Base-by-base conservation (phyloP, 2,113 vertebrate genomes). In the Callipepla californica region DNA sequence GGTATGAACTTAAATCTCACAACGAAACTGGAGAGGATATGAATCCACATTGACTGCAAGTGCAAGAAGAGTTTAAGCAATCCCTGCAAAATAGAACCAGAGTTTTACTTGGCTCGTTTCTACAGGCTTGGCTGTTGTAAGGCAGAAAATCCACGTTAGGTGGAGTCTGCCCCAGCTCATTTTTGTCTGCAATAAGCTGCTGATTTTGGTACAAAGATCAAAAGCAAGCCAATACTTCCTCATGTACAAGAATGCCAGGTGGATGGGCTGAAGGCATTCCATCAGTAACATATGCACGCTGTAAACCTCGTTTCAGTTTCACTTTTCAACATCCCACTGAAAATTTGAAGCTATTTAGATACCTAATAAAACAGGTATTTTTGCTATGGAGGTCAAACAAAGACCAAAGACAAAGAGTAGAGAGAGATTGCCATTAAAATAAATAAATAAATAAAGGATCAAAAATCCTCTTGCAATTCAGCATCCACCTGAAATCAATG, bases 231-330 rank as follows among this genome's bases (percentile, higher is more conserved):
- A 38, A 9, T n/a, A 6, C 8, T 40, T 36, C 57, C 7, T 36
- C 25, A 7, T 1, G 0, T 0, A 0, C 7, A 20, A 36, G 61
- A 50, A 14, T 20, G 59, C 34, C 45, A 23, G 82, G 82, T 21
- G 59, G 72, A 58, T 6, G 69, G 40, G 67, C 57, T 13, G 28
- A 55, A 15, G 63, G 15, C 11, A 8, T 48, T 63, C 87, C 62
- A 6, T 1, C 57, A 21, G n/a, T 3, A 57, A n/a, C 59, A n/a
- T 0, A 0, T 0, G 7, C 34, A 9, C 25, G 65, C 69, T 44
- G 15, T 8, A 69, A 38, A 72, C 28, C 11, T 26, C 30, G 6
- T 1, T 22, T 11, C 48, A 0, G 19, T n/a, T 61, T 47, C n/a
- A 79, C 23, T 45, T 8, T 4, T 26, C 4, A 1, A 1, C 5